A percentile compares a stretch with the other conserved stretches of the same genome.
phyloP scores from a whole-genome alignment of 2,113 vertebrate species.

The Mesoclemmys tuberculata region DNA sequence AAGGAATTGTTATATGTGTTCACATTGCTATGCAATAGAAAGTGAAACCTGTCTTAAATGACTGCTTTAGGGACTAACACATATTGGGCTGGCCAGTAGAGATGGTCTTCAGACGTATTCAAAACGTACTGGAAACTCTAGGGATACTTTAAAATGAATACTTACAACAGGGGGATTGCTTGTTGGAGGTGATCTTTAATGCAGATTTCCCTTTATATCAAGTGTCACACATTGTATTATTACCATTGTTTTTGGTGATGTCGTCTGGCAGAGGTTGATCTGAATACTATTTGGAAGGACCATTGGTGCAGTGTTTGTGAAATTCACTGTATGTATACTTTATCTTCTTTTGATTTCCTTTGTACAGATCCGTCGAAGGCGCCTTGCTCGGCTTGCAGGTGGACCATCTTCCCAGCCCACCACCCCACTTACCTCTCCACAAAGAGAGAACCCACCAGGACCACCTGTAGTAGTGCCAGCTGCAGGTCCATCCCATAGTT shows the following conservation, averaged over 20 bases:
- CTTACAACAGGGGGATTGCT: fast-evolving
- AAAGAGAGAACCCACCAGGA: slow-evolving; percentile 95
- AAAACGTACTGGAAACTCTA: fast-evolving
- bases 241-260: background rate
- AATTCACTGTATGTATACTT: fast-evolving
- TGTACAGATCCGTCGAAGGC: slow-evolving; percentile 91
- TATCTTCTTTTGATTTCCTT: background rate
- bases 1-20: background rate
- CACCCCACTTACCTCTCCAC: slow-evolving; percentile 95
- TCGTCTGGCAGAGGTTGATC: background rate
- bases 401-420: slow-evolving; percentile 93
- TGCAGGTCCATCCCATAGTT: slow-evolving; percentile 88
- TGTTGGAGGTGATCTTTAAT: background rate
- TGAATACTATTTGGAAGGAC: fast-evolving
- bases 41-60: slow-evolving; percentile 8
- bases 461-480: slow-evolving; percentile 86
- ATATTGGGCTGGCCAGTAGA: background rate
- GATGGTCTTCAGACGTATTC: background rate
- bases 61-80: background rate
- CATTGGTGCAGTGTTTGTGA: fast-evolving
- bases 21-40: slow-evolving; percentile 11
- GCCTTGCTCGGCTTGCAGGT: slow-evolving; percentile 93
- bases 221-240: fast-evolving
- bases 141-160: fast-evolving
- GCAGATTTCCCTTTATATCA: fast-evolving